Conservation (phyloP, 2,113 vertebrate genomes). For the Callocephalon fimbriatum region DNA sequence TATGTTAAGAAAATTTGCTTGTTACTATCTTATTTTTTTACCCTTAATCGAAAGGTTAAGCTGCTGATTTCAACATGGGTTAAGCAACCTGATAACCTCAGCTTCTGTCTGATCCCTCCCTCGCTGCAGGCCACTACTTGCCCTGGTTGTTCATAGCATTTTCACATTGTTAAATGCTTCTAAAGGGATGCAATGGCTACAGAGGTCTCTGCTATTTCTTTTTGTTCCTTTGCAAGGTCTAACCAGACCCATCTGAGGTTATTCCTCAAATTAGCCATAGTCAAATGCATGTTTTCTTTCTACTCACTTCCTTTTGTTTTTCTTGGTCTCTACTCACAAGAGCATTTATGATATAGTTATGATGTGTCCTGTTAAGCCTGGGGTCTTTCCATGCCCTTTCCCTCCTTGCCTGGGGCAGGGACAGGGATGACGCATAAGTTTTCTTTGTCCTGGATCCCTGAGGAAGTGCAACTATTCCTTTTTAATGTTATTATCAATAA, state of each 20-base stretch:
- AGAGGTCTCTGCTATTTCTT: background rate
- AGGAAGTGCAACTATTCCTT: background rate
- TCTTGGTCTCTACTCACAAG: background rate
- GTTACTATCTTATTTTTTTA: background rate
- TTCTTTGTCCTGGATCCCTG: background rate
- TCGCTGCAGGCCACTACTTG: background rate
- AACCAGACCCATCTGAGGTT: background rate
- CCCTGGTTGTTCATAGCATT: fast-evolving
- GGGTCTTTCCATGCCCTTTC: background rate
- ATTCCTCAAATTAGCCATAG: background rate
- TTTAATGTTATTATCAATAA: background rate
- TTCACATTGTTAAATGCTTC: background rate
- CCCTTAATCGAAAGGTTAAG: background rate
- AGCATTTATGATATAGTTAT: background rate
- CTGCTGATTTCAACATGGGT: background rate
- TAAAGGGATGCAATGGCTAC: background rate
- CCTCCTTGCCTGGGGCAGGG: background rate
- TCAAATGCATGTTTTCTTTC: background rate
- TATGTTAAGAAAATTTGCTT: background rate
- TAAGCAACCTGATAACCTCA: background rate
- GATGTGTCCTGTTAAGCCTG: background rate
- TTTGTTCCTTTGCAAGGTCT: background rate
- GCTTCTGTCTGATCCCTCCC: background rate
- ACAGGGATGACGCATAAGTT: background rate
- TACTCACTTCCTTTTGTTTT: background rate